These are phyloP conservation scores for Oreocharis arfaki DNA, from an alignment of 2,113 vertebrate genomes.

Conservation along the genomic window DNA sequence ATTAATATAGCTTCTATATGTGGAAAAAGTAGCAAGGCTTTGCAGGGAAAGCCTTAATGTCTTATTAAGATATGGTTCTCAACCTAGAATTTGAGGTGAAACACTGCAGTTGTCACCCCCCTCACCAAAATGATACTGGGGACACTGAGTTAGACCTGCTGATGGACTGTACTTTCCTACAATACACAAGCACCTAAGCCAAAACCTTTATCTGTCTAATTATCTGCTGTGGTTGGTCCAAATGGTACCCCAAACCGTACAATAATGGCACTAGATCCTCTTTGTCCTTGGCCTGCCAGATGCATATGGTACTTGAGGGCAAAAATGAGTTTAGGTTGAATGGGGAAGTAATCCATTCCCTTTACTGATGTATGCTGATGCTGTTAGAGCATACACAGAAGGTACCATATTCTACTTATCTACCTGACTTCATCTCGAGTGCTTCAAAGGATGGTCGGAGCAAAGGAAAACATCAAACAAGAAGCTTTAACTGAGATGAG, in stretches of 20 bases:
- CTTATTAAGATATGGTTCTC: not conserved
- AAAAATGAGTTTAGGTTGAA: not conserved
- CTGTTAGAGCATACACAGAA: not conserved
- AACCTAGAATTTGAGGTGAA: not conserved
- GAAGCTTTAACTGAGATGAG: not conserved
- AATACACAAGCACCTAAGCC: not conserved
- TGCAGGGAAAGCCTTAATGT: not conserved
- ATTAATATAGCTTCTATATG: not conserved
- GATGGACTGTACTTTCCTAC: not conserved
- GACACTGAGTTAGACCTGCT: not conserved
- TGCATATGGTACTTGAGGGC: not conserved
- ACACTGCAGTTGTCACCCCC: not conserved
- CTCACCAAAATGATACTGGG: not conserved
- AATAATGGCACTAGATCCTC: not conserved
- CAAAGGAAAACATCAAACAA: not conserved
- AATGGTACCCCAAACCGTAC: not conserved
- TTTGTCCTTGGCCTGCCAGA: not conserved
- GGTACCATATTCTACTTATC: not conserved
- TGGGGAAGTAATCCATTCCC: not conserved
- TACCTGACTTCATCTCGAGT: not conserved
- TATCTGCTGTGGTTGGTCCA: not conserved
- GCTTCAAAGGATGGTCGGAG: not conserved
- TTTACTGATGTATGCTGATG: not conserved
- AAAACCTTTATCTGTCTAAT: not conserved
- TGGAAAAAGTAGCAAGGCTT: not conserved